Evolutionary conservation across 1,140 invertebrate genomes (phyloP).

Genomic region (Drosophila murphyi): DNA sequence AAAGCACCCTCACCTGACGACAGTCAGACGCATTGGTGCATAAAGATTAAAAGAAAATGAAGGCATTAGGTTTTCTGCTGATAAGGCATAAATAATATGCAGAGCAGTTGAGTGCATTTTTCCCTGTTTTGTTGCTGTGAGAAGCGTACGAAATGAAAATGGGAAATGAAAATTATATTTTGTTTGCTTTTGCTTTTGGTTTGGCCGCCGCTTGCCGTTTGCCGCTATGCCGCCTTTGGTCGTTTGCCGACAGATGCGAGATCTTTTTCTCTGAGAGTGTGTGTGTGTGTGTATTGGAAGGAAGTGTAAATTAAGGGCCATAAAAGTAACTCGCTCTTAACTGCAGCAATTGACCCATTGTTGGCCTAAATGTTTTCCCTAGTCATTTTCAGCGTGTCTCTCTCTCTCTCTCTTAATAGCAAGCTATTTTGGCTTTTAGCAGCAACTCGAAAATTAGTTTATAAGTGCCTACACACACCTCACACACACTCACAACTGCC

Average conservation of each 20-base stretch:
- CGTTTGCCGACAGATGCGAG: slow-evolving; percentile 21
- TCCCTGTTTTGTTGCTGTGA: not conserved
- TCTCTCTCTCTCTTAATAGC: slow-evolving; percentile 44
- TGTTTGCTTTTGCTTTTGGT: slow-evolving; percentile 38
- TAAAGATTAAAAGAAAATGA: slow-evolving; percentile 35
- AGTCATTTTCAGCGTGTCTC: slow-evolving; percentile 53
- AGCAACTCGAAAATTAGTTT: slow-evolving; percentile 68
- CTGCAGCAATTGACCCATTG: slow-evolving; percentile 7
- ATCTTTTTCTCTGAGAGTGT: slow-evolving; percentile 21
- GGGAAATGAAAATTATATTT: slow-evolving; percentile 82
- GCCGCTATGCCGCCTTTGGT: slow-evolving; percentile 44
- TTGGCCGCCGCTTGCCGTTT: slow-evolving; percentile 25
- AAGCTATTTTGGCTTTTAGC: slow-evolving; percentile 73
- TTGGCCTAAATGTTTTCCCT: slow-evolving; percentile 36
- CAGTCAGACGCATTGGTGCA: slow-evolving; percentile 30
- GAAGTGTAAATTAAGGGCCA: slow-evolving; percentile 81
- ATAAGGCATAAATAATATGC: slow-evolving; percentile 73
- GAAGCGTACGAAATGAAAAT: slow-evolving; percentile 40
- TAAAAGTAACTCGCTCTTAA: slow-evolving; percentile 41
- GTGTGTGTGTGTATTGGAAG: slow-evolving; percentile 44
- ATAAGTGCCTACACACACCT: slow-evolving; percentile 40
- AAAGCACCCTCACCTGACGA: slow-evolving; percentile 35
- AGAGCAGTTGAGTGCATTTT: slow-evolving; percentile 17
- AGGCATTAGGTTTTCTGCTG: slow-evolving; percentile 57
- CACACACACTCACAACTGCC: slow-evolving; percentile 21